A percentile compares a stretch with the other conserved stretches of the same genome.
Conservation (phyloP, 2,797 vertebrate species). For the Orientallactaga sibirica region DNA sequence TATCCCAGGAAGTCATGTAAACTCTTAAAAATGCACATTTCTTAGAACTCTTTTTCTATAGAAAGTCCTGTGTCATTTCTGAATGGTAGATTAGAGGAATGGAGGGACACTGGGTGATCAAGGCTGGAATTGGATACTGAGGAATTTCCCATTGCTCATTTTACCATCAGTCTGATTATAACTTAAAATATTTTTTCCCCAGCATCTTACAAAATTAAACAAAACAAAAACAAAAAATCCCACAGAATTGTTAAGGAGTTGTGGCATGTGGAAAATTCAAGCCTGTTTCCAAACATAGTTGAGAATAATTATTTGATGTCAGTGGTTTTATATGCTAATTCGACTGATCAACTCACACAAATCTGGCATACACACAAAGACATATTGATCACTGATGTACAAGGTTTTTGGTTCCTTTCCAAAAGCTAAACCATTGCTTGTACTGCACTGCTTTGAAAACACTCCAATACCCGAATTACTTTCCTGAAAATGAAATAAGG, state of each 20-base stretch:
- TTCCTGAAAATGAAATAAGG: background rate
- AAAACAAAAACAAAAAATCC: background rate
- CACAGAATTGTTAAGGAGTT: slow-evolving; percentile 49
- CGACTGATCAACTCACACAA: slow-evolving; percentile 33
- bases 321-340: slow-evolving; percentile 27
- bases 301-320: slow-evolving; percentile 43
- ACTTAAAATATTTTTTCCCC: slow-evolving; percentile 1
- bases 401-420: background rate
- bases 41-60: background rate
- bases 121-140: background rate
- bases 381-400: slow-evolving; percentile 13
- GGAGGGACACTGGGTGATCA: background rate
- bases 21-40: slow-evolving; percentile 12
- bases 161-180: background rate
- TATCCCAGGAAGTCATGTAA: slow-evolving; percentile 6
- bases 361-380: slow-evolving; percentile 33
- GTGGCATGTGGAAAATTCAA: slow-evolving; percentile 33
- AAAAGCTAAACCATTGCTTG: background rate
- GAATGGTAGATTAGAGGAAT: background rate
- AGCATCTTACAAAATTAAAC: background rate
- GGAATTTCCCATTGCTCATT: background rate
- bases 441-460: background rate
- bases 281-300: slow-evolving; percentile 41
- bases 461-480: background rate
- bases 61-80: background rate